Evolutionary conservation across 1,140 invertebrate genomes (phyloP).

Genomic region (Rhynchophorus ferrugineus): DNA sequence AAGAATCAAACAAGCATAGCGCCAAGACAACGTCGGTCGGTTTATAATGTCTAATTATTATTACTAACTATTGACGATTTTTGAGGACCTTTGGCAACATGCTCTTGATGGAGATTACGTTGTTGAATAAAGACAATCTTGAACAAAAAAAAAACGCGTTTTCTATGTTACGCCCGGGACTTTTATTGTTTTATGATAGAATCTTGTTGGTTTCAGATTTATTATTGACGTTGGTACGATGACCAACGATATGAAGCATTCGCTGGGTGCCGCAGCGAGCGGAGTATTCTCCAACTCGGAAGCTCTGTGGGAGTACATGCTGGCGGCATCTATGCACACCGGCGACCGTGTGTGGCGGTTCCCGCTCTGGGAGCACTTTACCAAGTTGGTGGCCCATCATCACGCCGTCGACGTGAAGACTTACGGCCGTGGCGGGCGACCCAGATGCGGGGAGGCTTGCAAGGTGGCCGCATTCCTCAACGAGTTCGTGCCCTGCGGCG

Average conservation of each 20-base stretch:
- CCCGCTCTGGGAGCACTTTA: constrained; percentile 55
- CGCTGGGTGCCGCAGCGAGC: constrained; percentile 48
- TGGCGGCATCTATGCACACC: constrained; percentile 46
- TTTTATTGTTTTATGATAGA: too few species aligned
- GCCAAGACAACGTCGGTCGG: too few species aligned
- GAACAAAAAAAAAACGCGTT: too few species aligned
- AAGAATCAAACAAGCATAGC: too few species aligned
- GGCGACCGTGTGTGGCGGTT: constrained; percentile 61
- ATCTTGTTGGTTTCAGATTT: constrained; percentile 28
- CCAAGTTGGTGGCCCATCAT: constrained; percentile 32
- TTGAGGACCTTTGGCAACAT: too few species aligned
- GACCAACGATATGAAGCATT: constrained; percentile 49
- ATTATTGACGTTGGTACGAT: constrained; percentile 59
- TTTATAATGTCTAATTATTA: too few species aligned
- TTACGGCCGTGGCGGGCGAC: constrained; percentile 38
- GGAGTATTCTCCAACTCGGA: constrained; percentile 52
- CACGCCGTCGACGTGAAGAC: constrained; percentile 53
- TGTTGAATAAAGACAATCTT: too few species aligned
- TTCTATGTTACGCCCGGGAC: too few species aligned
- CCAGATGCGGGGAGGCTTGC: constrained; percentile 48
- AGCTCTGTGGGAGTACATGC: constrained; percentile 45
- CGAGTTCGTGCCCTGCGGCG: constrained; percentile 56
- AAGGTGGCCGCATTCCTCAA: constrained; percentile 63
- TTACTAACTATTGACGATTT: too few species aligned
- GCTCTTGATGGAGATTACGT: too few species aligned